phyloP scores from a whole-genome alignment of 2,888 invertebrate species.

The Helleia helle region DNA sequence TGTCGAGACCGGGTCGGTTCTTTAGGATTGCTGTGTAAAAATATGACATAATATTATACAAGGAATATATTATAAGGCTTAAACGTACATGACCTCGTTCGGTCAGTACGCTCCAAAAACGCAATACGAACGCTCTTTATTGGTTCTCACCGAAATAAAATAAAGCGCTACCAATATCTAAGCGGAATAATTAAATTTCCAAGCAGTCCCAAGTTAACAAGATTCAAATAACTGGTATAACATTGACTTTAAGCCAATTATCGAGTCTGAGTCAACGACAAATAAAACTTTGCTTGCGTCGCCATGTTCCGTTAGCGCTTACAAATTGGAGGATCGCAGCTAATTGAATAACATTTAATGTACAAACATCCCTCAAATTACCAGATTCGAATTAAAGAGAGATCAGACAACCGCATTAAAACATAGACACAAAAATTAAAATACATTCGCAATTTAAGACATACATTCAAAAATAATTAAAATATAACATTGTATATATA shows the following conservation, averaged over 20 bases:
- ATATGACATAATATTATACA: too few species aligned
- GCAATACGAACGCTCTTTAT: too few species aligned
- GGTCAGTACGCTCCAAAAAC: too few species aligned
- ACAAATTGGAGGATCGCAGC: constrained; percentile 3
- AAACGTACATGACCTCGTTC: too few species aligned
- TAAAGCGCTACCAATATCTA: too few species aligned
- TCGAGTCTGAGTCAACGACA: constrained; percentile 1
- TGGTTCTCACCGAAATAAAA: too few species aligned
- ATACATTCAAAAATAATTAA: too few species aligned
- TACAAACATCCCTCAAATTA: background rate
- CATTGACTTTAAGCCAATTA: constrained; percentile 7
- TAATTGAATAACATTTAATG: constrained; percentile 8
- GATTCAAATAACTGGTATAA: background rate
- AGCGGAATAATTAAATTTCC: background rate
- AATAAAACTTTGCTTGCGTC: constrained; percentile 3
- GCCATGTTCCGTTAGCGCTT: constrained; percentile 4
- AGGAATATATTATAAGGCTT: too few species aligned
- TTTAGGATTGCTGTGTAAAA: too few species aligned
- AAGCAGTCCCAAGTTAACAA: background rate
- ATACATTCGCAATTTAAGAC: too few species aligned
- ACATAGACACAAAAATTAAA: constrained; percentile 5
- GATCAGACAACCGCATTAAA: constrained; percentile 1
- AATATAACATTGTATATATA: too few species aligned
- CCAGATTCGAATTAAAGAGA: constrained; percentile 1
- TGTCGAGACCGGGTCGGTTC: too few species aligned